These are phyloP conservation scores for Andrena hattorfiana DNA, from an alignment of 2,888 invertebrate species.

Conservation along the genomic window DNA sequence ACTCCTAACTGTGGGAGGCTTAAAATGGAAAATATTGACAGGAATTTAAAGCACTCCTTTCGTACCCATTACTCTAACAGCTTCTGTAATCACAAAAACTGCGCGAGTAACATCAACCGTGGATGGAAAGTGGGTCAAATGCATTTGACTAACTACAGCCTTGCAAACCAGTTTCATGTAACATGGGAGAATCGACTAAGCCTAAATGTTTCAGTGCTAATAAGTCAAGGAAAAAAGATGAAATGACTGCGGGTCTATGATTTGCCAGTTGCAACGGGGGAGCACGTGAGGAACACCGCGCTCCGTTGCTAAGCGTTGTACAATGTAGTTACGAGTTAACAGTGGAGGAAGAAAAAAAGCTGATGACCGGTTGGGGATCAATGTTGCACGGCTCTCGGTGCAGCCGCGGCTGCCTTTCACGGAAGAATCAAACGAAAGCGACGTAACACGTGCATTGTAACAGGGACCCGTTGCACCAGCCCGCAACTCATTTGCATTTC, in stretches of 20 bases:
- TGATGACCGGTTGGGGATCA: conserved; percentile 53
- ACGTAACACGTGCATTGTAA: conserved; percentile 31
- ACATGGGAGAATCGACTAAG: background rate
- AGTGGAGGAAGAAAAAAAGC: background rate
- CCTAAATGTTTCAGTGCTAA: background rate
- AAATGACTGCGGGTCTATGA: background rate
- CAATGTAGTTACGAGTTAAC: conserved; percentile 11
- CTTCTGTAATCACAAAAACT: no score
- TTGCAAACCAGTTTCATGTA: background rate
- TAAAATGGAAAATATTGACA: no score
- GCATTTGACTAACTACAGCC: no score
- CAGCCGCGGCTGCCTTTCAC: conserved; percentile 29
- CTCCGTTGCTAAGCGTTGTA: conserved; percentile 10
- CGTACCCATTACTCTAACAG: no score
- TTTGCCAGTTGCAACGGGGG: background rate
- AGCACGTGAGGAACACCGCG: conserved; percentile 10
- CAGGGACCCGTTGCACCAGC: conserved; percentile 3
- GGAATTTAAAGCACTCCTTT: no score
- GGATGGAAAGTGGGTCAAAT: no score
- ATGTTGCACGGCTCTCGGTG: conserved; percentile 38
- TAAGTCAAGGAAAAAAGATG: background rate
- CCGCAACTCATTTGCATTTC: conserved; percentile 37
- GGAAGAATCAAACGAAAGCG: conserved; percentile 39
- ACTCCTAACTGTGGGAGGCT: no score
- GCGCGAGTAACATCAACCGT: no score